phyloP scores from a whole-genome alignment of 2,888 invertebrate species.

The Leucoptera coffeella region DNA sequence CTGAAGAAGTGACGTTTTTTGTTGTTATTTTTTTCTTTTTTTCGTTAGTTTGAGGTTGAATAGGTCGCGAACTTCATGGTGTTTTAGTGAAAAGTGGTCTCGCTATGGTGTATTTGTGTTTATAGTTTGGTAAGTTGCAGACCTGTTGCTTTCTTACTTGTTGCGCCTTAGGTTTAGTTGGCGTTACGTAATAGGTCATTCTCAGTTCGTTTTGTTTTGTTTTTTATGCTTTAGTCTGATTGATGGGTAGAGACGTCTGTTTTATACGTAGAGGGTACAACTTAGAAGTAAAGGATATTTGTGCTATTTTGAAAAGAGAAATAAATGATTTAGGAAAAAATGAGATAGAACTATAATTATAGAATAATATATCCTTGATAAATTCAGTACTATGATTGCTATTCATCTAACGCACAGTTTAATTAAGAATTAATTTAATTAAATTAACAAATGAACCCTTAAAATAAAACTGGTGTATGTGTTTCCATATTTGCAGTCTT shows the following conservation, averaged over 20 bases:
- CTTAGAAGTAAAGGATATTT: too few relatives aligned
- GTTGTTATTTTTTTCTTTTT: background rate
- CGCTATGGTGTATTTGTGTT: too few relatives aligned
- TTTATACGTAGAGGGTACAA: too few relatives aligned
- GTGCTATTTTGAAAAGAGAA: background rate
- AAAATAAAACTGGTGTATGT: too few relatives aligned
- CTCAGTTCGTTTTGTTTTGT: conserved; percentile 11
- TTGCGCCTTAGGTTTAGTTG: conserved; percentile 22
- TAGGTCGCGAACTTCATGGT: background rate
- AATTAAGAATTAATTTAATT: too few relatives aligned
- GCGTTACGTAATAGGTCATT: conserved; percentile 32
- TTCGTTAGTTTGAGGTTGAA: background rate
- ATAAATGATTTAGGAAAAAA: background rate
- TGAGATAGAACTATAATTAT: background rate
- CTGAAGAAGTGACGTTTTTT: too few relatives aligned
- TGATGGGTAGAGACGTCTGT: too few relatives aligned
- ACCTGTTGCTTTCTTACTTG: conserved; percentile 33
- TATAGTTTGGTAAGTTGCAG: conserved; percentile 15
- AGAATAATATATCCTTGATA: background rate
- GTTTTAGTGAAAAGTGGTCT: conserved; percentile 1
- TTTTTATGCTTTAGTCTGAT: conserved; percentile 4
- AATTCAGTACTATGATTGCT: background rate
- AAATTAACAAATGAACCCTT: too few relatives aligned
- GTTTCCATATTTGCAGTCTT: too few relatives aligned
- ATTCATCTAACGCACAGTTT: too few relatives aligned